A percentile compares a stretch with the other conserved stretches of the same genome.
Evolutionary conservation across 2,113 vertebrate genomes (phyloP).

Genomic region (Actenoides lindsayi): DNA sequence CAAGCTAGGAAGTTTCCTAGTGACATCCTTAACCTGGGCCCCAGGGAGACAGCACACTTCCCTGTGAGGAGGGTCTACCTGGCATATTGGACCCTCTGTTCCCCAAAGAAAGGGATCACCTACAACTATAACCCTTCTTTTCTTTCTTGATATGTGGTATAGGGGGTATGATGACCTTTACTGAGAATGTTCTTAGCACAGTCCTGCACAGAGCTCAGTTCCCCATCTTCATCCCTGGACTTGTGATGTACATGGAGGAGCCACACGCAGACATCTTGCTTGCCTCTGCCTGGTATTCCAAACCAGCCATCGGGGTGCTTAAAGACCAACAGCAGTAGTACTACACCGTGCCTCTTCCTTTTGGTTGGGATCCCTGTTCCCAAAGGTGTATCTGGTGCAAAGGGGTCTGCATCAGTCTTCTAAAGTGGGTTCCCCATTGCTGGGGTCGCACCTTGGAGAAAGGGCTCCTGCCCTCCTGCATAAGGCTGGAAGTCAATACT

Average conservation of each 20-base stretch:
- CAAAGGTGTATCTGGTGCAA: neutral
- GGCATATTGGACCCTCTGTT: too few species aligned
- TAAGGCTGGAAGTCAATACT: neutral
- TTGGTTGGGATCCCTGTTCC: neutral
- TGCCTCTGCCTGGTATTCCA: neutral
- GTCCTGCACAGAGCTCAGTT: neutral
- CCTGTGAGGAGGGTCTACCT: too few species aligned
- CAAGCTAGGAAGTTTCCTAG: too few species aligned
- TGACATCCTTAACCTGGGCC: too few species aligned
- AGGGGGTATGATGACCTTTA: neutral
- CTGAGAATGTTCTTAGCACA: neutral
- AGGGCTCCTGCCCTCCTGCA: neutral
- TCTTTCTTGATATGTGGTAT: too few species aligned
- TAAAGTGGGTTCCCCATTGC: accelerated
- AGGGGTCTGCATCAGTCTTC: neutral
- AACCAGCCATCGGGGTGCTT: neutral
- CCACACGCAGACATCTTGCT: neutral
- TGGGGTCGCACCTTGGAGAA: neutral
- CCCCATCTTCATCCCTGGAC: neutral
- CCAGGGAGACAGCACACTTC: too few species aligned
- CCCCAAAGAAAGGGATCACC: too few species aligned
- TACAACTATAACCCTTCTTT: too few species aligned
- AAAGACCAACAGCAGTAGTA: neutral
- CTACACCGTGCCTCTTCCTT: neutral
- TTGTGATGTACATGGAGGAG: accelerated